Base-by-base conservation (phyloP, 2,113 vertebrate genomes). In the Ivindomyrus marchei region DNA sequence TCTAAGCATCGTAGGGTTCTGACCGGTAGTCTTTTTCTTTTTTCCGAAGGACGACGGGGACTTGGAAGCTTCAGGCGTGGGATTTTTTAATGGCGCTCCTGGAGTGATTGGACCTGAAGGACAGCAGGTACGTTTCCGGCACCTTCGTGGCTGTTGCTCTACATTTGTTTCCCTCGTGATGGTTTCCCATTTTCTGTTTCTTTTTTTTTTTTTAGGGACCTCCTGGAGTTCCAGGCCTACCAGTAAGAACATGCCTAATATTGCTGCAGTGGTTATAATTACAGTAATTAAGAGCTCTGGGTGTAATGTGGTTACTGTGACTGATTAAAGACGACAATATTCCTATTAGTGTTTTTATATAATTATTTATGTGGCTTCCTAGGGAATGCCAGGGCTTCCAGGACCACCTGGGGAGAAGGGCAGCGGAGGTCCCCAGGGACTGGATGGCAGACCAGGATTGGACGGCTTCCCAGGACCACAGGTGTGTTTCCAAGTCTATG, bases 31-130 rank as follows among this genome's bases (percentile, higher is more conserved):
- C 39, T 66, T 31, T n/a, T 36, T 36, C 31, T 36, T 36, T 36
- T 36, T 45, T 46, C 39, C 91, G 52, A 89, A 99, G 98, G 96
- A 97, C 0, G 98, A 99, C 92, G 97, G 98, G 97, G 98, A 99
- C 92, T 98, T 98, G 97, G 98, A 99, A 91, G 97, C 96, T 10
- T 99, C 98, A 0, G 97, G 96, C 52, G 88, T 93, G 52, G 89
- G 89, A 5, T 93, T 95, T 0, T 93, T 95, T 1, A 88, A 92
- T 0, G 83, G 94, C 15, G 85, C 92, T 4, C 94, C 95, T 4
- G 96, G 96, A 13, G 90, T 94, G 13, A 93, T 93, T 19, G 97
- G 97, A 92, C 93, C 96, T 0, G 89, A 94, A 6, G 96, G 97
- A 90, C 91, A 80, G 47, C 97, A 97, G 97, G 98, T 99, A 92